These are phyloP conservation scores for Odontomachus brunneus DNA, from an alignment of 1,140 invertebrate genomes.

Conservation along the genomic window DNA sequence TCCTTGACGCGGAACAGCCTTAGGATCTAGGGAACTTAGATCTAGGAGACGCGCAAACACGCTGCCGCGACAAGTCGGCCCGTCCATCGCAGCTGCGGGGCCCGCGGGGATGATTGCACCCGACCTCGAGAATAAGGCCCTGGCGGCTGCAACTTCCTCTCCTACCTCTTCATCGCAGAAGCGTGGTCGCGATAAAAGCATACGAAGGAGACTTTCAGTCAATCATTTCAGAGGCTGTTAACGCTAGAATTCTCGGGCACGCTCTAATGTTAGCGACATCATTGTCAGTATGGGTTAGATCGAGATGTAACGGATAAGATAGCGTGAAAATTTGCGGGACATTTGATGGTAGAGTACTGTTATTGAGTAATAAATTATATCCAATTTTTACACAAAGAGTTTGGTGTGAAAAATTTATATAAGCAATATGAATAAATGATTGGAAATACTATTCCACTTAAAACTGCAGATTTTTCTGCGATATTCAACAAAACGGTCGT, in stretches of 20 bases:
- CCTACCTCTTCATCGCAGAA: constrained; percentile 80
- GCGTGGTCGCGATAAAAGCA: constrained; percentile 67
- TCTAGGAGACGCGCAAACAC: constrained; percentile 58
- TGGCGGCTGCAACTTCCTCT: constrained; percentile 74
- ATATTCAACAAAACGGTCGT: no score
- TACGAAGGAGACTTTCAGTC: constrained; percentile 59
- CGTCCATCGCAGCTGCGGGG: constrained; percentile 78
- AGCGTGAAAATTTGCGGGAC: no score
- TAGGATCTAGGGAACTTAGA: constrained; percentile 67
- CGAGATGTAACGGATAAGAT: no score
- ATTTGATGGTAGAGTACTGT: background rate
- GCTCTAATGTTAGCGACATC: background rate
- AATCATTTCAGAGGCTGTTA: constrained; percentile 42
- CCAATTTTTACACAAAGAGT: no score
- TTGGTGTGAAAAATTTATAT: no score
- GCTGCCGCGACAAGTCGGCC: constrained; percentile 82
- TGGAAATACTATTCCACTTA: no score
- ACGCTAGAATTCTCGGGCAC: constrained; percentile 12
- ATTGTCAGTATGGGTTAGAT: no score
- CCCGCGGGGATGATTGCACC: constrained; percentile 20
- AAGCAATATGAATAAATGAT: no score
- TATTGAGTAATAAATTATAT: background rate
- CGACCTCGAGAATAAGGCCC: constrained; percentile 67
- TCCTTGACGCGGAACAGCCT: constrained; percentile 69
- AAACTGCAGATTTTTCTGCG: no score